phyloP scores from a whole-genome alignment of 2,113 vertebrate species.

The Chionis minor region DNA sequence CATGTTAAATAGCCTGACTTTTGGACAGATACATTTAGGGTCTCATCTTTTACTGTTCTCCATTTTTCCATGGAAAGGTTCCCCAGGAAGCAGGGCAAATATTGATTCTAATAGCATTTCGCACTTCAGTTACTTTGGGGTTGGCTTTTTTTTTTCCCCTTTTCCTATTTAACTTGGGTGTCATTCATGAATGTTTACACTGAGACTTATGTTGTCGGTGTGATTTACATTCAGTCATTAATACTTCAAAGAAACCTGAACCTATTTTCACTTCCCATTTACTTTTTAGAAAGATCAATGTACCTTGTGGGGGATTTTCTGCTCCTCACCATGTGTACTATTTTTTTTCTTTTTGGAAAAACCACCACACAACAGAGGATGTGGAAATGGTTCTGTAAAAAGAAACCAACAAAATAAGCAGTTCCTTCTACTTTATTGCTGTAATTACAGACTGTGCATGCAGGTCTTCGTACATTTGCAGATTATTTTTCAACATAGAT shows the following conservation, averaged over 20 bases:
- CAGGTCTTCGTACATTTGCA: background rate
- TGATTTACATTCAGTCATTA: background rate
- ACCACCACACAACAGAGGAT: constrained; percentile 33
- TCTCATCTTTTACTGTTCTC: background rate
- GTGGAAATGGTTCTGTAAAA: constrained; percentile 29
- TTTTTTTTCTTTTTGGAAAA: background rate
- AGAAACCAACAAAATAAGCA: constrained; percentile 46
- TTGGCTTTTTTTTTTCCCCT: background rate
- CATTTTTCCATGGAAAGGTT: background rate
- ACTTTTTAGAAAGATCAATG: background rate
- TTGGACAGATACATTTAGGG: background rate
- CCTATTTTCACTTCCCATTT: constrained; percentile 50
- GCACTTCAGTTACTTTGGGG: background rate
- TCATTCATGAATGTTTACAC: background rate
- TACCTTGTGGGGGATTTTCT: constrained; percentile 11
- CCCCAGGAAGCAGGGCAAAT: background rate
- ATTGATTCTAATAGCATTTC: background rate
- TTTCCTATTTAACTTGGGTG: background rate
- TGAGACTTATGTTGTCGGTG: background rate
- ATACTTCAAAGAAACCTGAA: constrained; percentile 3
- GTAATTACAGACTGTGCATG: background rate
- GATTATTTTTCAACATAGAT: constrained; percentile 13
- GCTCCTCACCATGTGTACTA: background rate
- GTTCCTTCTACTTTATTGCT: constrained; percentile 27
- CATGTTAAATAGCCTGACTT: background rate